phyloP scores from a whole-genome alignment of 1,140 invertebrate species.

The Gyrodactylus salaris region DNA sequence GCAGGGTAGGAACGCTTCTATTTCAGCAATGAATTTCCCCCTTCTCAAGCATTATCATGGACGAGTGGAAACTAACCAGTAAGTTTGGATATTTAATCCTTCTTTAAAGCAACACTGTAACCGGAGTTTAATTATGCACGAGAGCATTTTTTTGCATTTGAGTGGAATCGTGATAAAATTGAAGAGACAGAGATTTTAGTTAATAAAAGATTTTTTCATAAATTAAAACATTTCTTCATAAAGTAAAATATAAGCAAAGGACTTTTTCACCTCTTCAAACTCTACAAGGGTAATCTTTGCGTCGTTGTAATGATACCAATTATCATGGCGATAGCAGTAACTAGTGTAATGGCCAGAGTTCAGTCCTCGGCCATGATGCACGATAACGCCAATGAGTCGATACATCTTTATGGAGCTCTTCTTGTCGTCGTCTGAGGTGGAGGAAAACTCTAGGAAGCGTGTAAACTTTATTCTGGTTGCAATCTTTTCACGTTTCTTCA shows the following conservation, averaged over 20 bases:
- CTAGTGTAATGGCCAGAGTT: neutral
- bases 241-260: neutral
- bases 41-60: no score
- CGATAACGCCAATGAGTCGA: neutral
- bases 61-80: neutral
- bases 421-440: no score
- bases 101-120: neutral
- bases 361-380: neutral
- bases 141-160: no score
- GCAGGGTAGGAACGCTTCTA: neutral
- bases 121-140: neutral
- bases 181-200: no score
- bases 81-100: neutral
- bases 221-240: no score
- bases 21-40: neutral
- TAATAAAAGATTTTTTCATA: no score
- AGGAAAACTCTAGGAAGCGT: neutral
- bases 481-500: neutral
- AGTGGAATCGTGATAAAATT: no score
- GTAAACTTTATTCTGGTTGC: neutral
- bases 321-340: neutral
- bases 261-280: neutral
- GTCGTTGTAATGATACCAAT: neutral
- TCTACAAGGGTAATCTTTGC: neutral
- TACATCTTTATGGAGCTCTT: neutral